Percentiles rank a stretch among this genome's conserved stretches.
Conservation (phyloP, 1,140 invertebrate species). For the Camponotus vicinus region DNA sequence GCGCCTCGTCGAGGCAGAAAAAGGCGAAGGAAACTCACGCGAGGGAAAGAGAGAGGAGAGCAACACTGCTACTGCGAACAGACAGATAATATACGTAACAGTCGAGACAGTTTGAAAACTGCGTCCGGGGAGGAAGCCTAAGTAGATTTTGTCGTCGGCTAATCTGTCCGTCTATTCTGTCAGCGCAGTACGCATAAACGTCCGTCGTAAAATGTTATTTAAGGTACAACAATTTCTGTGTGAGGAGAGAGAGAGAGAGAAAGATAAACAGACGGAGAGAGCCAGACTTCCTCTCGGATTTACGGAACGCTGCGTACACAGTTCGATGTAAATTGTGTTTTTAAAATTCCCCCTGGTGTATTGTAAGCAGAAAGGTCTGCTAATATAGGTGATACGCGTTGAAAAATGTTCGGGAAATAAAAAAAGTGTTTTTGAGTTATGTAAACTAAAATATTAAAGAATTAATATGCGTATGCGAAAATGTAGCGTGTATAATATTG, state of each 20-base stretch:
- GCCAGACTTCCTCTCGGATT: conserved; percentile 24
- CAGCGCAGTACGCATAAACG: conserved; percentile 43
- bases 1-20: conserved; percentile 35
- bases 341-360: conserved; percentile 50
- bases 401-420: conserved; percentile 36
- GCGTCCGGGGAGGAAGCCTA: conserved; percentile 48
- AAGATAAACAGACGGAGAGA: background rate
- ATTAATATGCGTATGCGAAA: background rate
- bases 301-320: conserved; percentile 30
- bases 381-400: conserved; percentile 16
- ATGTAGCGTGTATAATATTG: conserved; percentile 7
- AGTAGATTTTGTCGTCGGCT: conserved; percentile 58
- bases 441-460: conserved; percentile 7
- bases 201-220: conserved; percentile 48
- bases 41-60: background rate
- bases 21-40: conserved; percentile 15
- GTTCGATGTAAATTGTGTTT: conserved; percentile 59
- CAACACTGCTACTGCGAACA: conserved; percentile 16
- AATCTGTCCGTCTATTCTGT: conserved; percentile 58
- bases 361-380: conserved; percentile 45
- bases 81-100: conserved; percentile 53
- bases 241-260: background rate
- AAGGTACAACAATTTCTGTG: conserved; percentile 35
- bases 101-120: conserved; percentile 59
- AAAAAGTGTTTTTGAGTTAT: background rate